These are phyloP conservation scores for Acleris sparsana DNA, from an alignment of 2,888 invertebrate species.

Conservation along the genomic window DNA sequence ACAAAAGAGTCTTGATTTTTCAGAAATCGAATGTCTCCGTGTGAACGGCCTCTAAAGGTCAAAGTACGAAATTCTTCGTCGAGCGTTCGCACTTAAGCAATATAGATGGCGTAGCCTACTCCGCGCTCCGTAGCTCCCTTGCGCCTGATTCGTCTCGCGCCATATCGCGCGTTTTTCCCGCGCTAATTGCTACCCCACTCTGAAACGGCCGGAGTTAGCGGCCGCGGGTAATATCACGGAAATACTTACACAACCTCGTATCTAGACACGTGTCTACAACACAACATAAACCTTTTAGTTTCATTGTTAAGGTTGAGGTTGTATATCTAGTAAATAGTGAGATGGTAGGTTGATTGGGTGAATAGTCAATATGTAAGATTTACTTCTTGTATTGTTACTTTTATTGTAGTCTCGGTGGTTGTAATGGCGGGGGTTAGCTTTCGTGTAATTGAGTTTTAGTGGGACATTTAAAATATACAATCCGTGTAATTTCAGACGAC, in stretches of 20 bases:
- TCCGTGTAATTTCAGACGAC: neutral
- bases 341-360: neutral
- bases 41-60: too few species aligned
- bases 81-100: too few species aligned
- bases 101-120: neutral
- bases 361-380: conserved; percentile 32
- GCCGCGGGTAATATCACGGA: conserved; percentile 21
- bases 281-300: neutral
- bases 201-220: conserved; percentile 50
- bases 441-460: conserved; percentile 15
- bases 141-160: conserved; percentile 64
- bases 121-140: conserved; percentile 36
- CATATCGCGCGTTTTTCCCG: conserved; percentile 70
- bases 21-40: too few species aligned
- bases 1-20: too few species aligned
- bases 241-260: conserved; percentile 1
- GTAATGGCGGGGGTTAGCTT: conserved; percentile 20
- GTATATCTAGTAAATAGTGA: too few species aligned
- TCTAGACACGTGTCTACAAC: neutral
- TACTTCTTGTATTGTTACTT: conserved; percentile 35
- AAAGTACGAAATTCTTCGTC: too few species aligned
- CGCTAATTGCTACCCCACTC: conserved; percentile 64
- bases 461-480: neutral
- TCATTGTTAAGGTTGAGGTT: neutral
- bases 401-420: conserved; percentile 18